Evolutionary conservation across 1,140 invertebrate species (phyloP).

Genomic region (Apolygus lucorum): DNA sequence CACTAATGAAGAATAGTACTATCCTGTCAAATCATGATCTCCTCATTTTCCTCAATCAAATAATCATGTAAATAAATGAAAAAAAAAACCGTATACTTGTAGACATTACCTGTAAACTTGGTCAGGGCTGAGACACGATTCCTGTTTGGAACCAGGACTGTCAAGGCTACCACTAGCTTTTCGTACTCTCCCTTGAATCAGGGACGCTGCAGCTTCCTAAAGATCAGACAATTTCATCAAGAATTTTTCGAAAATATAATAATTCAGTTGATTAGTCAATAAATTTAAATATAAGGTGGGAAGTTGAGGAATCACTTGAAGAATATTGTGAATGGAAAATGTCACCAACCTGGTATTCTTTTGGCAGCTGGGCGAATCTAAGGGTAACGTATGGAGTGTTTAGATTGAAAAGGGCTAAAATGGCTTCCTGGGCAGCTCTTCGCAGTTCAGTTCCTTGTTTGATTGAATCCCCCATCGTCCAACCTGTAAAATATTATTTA

Average conservation of each 20-base stretch:
- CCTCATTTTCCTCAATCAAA: no score
- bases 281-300: not conserved
- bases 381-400: conserved; percentile 79
- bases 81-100: not conserved
- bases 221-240: conserved; percentile 17
- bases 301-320: conserved; percentile 8
- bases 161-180: conserved; percentile 31
- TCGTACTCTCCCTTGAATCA: conserved; percentile 74
- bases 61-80: no score
- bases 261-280: no score
- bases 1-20: no score
- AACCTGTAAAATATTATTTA: conserved; percentile 25
- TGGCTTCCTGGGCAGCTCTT: conserved; percentile 63
- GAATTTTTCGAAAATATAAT: not conserved
- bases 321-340: not conserved
- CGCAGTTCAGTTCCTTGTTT: conserved; percentile 63
- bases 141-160: conserved; percentile 18
- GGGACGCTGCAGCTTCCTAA: conserved; percentile 66
- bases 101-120: conserved; percentile 45
- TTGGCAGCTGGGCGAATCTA: conserved; percentile 70
- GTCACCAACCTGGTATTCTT: conserved; percentile 54
- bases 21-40: no score
- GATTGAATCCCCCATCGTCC: conserved; percentile 46
- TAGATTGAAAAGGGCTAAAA: conserved; percentile 81
- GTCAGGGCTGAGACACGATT: conserved; percentile 31